Evolutionary conservation across 2,888 invertebrate species (phyloP).

Genomic region (Mechanitis messenoides): DNA sequence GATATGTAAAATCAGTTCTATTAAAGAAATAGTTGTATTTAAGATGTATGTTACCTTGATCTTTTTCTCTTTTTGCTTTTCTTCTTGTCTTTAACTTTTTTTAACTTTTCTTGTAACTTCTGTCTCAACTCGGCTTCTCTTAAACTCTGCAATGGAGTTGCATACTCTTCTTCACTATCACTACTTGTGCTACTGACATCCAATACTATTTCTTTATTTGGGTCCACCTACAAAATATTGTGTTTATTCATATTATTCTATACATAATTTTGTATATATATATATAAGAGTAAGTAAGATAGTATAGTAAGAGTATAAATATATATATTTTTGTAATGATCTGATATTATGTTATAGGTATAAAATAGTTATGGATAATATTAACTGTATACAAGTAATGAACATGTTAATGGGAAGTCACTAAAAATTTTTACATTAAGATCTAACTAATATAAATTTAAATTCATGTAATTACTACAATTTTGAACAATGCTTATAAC

Average conservation of each 20-base stretch:
- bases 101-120: conserved; percentile 80
- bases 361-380: too few species aligned
- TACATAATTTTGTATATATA: too few species aligned
- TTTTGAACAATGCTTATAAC: too few species aligned
- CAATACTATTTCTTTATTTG: conserved; percentile 92
- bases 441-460: neutral
- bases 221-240: conserved; percentile 80
- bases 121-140: conserved; percentile 86
- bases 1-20: too few species aligned
- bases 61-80: conserved; percentile 61
- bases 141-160: conserved; percentile 88
- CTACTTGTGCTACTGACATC: conserved; percentile 97
- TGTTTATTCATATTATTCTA: neutral
- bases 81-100: conserved; percentile 76
- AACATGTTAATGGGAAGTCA: too few species aligned
- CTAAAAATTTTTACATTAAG: too few species aligned
- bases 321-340: too few species aligned
- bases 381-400: too few species aligned
- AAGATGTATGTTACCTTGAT: conserved; percentile 39
- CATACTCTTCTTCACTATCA: conserved; percentile 88
- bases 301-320: too few species aligned
- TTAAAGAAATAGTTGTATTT: too few species aligned
- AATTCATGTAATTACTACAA: neutral
- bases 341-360: too few species aligned
- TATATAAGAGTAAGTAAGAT: too few species aligned